Base-by-base conservation (phyloP, 2,113 vertebrate genomes). In the Heterocephalus glaber region DNA sequence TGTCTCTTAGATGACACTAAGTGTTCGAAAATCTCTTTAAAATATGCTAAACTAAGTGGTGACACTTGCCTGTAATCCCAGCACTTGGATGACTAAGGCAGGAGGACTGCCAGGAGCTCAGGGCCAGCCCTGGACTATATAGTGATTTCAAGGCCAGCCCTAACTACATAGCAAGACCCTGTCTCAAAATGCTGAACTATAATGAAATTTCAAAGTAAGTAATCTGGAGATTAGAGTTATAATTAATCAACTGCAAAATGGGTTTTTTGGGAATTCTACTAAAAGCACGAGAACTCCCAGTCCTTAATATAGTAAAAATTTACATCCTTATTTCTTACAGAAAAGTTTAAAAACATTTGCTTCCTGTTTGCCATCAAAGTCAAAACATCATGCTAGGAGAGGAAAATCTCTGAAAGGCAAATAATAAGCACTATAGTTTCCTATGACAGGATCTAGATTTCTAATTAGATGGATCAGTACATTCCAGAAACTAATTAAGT, bases 181-280 rank as follows among this genome's bases (percentile, higher is more conserved):
- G 26, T 16, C 41, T 76, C 41, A 76, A 76, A 49, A 77, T 49
- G 10, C 38, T 63, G 30, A 33, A 22, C 38, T 49, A 84, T 6
- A 76, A 65, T 49, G n/a, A 35, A 76, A 94, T 49, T 61, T 80
- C 72, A 90, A 83, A 68, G 5, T 44, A 63, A 83, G 65, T 54
- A 26, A 80, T n/a, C n/a, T 90, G 38, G 26, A 90, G 9, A 76
- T 66, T 79, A 88, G 13, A 89, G 26, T 85, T 44, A 77, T 1
- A 92, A 26, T 77, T 86, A 33, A 95, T 35, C 61, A 88, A 10
- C 19, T 38, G n/a, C 58, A 94, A 88, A 96, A 80, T 72, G 24
- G 22, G 6, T 41, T 65, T 56, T 47, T 47, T 26, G 41, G 44
- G 11, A 93, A 86, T 60, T 47, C 56, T 86, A 87, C 60, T 77